These are phyloP conservation scores for Ophion obscuratus DNA, from an alignment of 2,888 invertebrate species.

Conservation along the genomic window DNA sequence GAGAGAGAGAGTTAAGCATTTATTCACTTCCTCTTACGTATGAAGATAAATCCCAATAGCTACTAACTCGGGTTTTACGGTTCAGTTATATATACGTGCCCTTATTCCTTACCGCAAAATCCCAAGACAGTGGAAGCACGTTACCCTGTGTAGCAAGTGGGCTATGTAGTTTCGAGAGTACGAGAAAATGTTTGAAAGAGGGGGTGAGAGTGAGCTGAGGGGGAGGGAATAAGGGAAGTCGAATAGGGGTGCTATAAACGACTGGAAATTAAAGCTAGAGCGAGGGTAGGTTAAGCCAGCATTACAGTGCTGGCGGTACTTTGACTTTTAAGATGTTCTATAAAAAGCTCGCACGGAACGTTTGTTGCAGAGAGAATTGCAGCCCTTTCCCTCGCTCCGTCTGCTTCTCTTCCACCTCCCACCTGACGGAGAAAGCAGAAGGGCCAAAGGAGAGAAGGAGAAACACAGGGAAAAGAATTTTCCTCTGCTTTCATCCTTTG, in stretches of 20 bases:
- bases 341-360: conserved; percentile 62
- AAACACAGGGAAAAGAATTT: conserved; percentile 38
- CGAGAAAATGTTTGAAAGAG: conserved; percentile 32
- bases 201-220: conserved; percentile 23
- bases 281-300: conserved; percentile 65
- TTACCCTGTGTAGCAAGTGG: conserved; percentile 33
- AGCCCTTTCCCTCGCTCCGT: neutral
- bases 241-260: conserved; percentile 62
- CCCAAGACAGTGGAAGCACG: conserved; percentile 56
- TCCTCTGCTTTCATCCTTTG: conserved; percentile 54
- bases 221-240: conserved; percentile 52
- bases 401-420: conserved; percentile 7
- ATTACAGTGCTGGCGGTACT: conserved; percentile 62
- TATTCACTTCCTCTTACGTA: conserved; percentile 29
- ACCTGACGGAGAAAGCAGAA: conserved; percentile 41
- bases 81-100: conserved; percentile 34
- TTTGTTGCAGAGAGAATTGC: conserved; percentile 56
- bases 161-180: conserved; percentile 56
- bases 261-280: conserved; percentile 67
- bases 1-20: conserved; percentile 51
- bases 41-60: conserved; percentile 58
- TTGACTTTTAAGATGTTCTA: conserved; percentile 67
- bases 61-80: conserved; percentile 61
- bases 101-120: conserved; percentile 63
- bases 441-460: conserved; percentile 1